Conservation (phyloP, 2,113 vertebrate species). For the Zosterops lateralis region DNA sequence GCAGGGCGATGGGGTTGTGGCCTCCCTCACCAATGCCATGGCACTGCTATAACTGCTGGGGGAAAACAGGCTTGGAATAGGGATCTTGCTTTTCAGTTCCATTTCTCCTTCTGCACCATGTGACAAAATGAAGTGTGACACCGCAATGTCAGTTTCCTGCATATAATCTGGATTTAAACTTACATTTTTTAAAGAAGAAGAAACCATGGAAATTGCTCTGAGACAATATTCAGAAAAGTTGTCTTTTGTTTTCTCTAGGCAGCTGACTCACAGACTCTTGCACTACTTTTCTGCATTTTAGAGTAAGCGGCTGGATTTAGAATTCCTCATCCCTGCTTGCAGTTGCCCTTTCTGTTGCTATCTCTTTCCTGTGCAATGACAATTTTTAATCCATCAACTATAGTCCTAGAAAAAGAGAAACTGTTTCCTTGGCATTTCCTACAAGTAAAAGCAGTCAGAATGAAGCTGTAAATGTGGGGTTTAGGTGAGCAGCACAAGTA, state of each 20-base stretch:
- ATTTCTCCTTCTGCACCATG: background rate
- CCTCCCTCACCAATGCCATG: background rate
- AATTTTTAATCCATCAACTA: background rate
- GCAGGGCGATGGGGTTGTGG: background rate
- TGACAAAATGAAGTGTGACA: conserved; percentile 26
- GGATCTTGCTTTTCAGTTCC: background rate
- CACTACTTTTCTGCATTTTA: background rate
- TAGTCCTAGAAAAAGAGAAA: background rate
- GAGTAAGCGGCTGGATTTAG: background rate
- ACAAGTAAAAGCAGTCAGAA: background rate
- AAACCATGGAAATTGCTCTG: background rate
- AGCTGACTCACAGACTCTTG: background rate
- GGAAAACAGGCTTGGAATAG: background rate
- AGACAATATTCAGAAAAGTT: background rate
- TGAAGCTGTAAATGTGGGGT: background rate
- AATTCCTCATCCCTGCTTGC: background rate
- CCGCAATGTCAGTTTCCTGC: background rate
- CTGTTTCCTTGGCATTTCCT: background rate
- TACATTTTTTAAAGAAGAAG: background rate
- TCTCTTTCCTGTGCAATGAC: background rate
- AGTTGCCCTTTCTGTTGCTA: background rate
- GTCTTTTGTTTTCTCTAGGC: background rate
- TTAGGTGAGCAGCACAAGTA: background rate
- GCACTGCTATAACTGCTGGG: background rate
- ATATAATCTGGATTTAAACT: background rate